Evolutionary conservation across 2,888 invertebrate genomes (phyloP).

Genomic region (Ectemnius cavifrons): DNA sequence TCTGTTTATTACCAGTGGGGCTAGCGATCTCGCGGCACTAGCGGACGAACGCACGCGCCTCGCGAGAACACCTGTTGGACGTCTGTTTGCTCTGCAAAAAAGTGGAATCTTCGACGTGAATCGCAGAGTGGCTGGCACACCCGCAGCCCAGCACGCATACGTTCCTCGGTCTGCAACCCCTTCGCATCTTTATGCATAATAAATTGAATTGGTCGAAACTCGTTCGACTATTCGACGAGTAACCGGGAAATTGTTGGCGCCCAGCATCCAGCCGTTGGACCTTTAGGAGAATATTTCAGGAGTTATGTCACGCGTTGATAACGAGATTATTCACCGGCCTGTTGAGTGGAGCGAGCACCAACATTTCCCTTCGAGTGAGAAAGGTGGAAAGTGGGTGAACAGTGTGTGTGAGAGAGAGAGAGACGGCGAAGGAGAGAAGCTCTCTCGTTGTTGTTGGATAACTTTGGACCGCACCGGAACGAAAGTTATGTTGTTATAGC

Average conservation of each 20-base stretch:
- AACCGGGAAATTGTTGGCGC: background rate
- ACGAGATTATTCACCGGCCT: constrained; percentile 53
- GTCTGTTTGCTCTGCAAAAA: constrained; percentile 42
- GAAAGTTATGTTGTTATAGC: constrained; percentile 19
- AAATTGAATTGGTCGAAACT: background rate
- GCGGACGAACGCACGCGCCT: constrained; percentile 13
- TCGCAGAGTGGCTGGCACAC: constrained; percentile 8
- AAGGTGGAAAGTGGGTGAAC: background rate
- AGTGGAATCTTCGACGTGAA: constrained; percentile 38
- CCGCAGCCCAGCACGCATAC: too few species aligned
- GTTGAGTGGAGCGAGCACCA: constrained; percentile 25
- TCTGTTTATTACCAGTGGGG: constrained; percentile 30
- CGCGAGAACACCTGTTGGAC: constrained; percentile 44
- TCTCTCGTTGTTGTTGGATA: constrained; percentile 18
- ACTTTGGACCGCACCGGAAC: constrained; percentile 31
- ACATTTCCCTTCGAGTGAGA: constrained; percentile 5
- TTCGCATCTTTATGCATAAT: constrained; percentile 2
- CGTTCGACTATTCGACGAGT: background rate
- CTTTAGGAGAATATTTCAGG: constrained; percentile 42
- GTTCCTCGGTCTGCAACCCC: constrained; percentile 3
- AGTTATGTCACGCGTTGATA: constrained; percentile 46
- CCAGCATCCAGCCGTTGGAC: background rate
- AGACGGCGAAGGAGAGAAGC: too few species aligned
- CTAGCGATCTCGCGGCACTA: background rate
- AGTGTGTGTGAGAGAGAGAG: too few species aligned